Evolutionary conservation across 2,888 invertebrate species (phyloP).

Genomic region (Tipula vernalis): DNA sequence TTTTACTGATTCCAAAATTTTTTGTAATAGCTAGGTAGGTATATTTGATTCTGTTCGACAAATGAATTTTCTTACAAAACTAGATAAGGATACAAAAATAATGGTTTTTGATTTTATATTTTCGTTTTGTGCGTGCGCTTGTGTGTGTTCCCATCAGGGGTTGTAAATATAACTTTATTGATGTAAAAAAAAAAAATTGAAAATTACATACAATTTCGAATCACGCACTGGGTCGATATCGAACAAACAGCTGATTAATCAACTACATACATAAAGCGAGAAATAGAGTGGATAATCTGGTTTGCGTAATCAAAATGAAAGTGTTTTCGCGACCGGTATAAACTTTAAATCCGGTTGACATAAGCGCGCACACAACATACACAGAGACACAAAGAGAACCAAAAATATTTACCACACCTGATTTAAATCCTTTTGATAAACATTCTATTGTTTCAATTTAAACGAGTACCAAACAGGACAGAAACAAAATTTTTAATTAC

Average conservation of each 20-base stretch:
- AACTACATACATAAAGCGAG: not conserved
- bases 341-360: not conserved
- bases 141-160: not conserved
- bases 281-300: not conserved
- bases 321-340: not conserved
- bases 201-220: not conserved
- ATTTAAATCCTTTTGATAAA: not conserved
- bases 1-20: not conserved
- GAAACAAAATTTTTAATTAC: not conserved
- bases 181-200: not conserved
- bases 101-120: not conserved
- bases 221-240: not conserved
- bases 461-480: not conserved
- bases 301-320: not conserved
- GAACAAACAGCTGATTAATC: not conserved
- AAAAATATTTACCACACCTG: not conserved
- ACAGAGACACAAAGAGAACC: not conserved
- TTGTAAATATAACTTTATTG: not conserved
- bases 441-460: not conserved
- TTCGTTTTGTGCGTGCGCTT: not conserved
- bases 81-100: not conserved
- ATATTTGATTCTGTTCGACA: not conserved
- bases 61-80: not conserved
- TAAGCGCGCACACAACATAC: not conserved
- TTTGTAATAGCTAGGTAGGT: not conserved